These are phyloP conservation scores for Drosophila pachea DNA, from an alignment of 1,140 invertebrate species.

Conservation along the genomic window DNA sequence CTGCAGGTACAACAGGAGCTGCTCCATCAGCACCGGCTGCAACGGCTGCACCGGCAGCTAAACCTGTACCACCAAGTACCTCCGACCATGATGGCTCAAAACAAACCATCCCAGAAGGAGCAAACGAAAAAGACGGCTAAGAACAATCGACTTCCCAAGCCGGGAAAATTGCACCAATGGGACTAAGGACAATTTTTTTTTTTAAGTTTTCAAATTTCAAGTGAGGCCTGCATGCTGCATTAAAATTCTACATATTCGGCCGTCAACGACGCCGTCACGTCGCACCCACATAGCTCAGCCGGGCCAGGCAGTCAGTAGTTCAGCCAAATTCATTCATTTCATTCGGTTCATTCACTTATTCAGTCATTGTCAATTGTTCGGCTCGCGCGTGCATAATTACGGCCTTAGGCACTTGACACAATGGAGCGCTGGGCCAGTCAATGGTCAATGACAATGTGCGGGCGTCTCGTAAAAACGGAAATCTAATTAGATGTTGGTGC, in stretches of 20 bases:
- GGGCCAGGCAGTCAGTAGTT: neutral
- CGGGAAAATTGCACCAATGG: too few species aligned
- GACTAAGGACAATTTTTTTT: too few species aligned
- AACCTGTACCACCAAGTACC: neutral
- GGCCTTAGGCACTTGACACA: constrained; percentile 32
- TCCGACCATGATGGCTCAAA: too few species aligned
- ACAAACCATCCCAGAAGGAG: too few species aligned
- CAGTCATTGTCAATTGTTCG: constrained; percentile 9
- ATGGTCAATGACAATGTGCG: constrained; percentile 5
- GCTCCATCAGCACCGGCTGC: neutral
- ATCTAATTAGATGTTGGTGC: constrained; percentile 62
- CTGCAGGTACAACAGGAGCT: neutral
- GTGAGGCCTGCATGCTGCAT: too few species aligned
- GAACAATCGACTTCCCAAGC: too few species aligned
- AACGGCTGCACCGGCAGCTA: neutral
- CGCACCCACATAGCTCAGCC: too few species aligned
- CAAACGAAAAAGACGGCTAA: too few species aligned
- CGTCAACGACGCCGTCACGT: too few species aligned
- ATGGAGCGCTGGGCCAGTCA: constrained; percentile 17
- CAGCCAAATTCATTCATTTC: neutral
- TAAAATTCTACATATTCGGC: too few species aligned
- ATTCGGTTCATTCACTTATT: constrained; percentile 9
- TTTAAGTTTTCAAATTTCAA: too few species aligned
- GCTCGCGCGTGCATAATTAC: constrained; percentile 24
- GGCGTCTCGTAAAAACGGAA: constrained; percentile 50